Percentiles rank a stretch among this genome's conserved stretches.
These are phyloP conservation scores for Rhyacophila evoluta DNA, from an alignment of 2,888 invertebrate species.

Conservation along the genomic window DNA sequence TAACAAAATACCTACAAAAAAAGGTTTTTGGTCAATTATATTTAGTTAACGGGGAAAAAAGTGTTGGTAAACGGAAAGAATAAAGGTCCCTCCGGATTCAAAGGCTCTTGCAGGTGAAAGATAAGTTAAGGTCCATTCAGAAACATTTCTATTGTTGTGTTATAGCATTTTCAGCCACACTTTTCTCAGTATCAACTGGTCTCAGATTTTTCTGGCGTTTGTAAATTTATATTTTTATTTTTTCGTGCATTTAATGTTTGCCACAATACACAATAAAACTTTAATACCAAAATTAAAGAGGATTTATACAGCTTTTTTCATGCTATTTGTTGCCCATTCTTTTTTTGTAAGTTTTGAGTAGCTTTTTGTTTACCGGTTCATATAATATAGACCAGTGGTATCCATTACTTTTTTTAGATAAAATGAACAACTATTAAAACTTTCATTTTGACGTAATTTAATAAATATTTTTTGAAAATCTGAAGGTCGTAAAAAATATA, in stretches of 20 bases:
- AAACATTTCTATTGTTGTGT: slow-evolving; percentile 8
- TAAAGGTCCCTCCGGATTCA: slow-evolving; percentile 19
- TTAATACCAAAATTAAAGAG: neutral
- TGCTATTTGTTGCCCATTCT: too few relatives aligned
- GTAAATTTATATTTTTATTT: too few relatives aligned
- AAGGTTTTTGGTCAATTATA: neutral
- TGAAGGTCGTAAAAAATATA: too few relatives aligned
- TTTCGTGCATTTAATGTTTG: neutral
- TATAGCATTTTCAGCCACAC: neutral
- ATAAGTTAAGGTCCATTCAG: slow-evolving; percentile 17
- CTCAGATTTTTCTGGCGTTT: neutral
- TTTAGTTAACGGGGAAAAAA: neutral
- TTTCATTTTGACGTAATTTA: too few relatives aligned
- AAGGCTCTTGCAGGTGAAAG: neutral
- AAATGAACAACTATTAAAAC: too few relatives aligned
- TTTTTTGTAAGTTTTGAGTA: too few relatives aligned
- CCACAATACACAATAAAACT: neutral
- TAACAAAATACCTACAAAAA: neutral
- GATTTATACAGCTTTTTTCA: neutral
- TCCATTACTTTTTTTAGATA: too few relatives aligned
- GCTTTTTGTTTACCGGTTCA: too few relatives aligned
- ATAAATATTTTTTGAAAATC: too few relatives aligned
- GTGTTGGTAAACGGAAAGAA: neutral
- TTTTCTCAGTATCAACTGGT: neutral
- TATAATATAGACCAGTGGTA: too few relatives aligned